A percentile compares a stretch with the other conserved stretches of the same genome.
These are phyloP conservation scores for Bellardia bayeri DNA, from an alignment of 2,888 invertebrate genomes.

Conservation along the genomic window DNA sequence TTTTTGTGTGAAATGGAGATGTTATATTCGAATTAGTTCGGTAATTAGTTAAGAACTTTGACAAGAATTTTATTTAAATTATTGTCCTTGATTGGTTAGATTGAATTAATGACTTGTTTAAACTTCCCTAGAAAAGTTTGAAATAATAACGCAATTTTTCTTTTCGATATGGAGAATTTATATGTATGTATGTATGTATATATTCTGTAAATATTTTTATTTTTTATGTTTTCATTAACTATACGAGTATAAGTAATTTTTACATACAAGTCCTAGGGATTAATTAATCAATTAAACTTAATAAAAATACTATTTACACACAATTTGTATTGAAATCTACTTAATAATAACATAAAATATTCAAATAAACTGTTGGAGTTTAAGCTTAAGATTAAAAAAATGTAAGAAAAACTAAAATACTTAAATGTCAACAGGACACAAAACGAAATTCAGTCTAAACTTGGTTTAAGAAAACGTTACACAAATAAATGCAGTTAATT, in stretches of 20 bases:
- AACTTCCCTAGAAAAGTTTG: background rate
- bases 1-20: too few species aligned
- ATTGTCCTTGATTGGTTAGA: too few species aligned
- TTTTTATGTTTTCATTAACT: conserved; percentile 35
- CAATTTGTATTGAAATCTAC: conserved; percentile 16
- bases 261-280: conserved; percentile 46
- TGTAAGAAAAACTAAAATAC: conserved; percentile 21
- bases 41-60: too few species aligned
- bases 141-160: background rate
- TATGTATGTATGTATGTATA: background rate
- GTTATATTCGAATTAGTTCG: too few species aligned
- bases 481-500: conserved; percentile 13
- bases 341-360: conserved; percentile 35
- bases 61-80: too few species aligned
- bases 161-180: conserved; percentile 2
- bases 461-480: conserved; percentile 33
- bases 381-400: background rate
- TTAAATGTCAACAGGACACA: conserved; percentile 29
- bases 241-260: conserved; percentile 13
- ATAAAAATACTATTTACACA: conserved; percentile 65
- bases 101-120: too few species aligned
- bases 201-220: conserved; percentile 11
- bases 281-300: conserved; percentile 57
- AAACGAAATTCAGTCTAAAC: conserved; percentile 64
- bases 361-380: conserved; percentile 1